Conservation (phyloP, 1,140 invertebrate genomes). For the Odontomachus brunneus region DNA sequence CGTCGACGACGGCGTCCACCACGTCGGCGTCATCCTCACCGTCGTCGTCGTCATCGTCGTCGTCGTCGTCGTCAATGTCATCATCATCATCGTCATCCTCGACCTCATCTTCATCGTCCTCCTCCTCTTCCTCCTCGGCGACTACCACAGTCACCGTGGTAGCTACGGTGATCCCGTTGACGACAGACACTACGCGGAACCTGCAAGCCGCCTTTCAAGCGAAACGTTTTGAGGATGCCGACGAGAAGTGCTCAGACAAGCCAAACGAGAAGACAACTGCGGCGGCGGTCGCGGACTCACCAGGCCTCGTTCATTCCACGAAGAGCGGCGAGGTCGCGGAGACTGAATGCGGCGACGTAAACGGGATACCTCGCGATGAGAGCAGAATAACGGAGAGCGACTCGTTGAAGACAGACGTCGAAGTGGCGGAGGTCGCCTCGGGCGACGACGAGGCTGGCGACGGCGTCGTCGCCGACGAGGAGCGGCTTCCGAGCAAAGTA, state of each 20-base stretch:
- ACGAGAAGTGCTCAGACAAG: constrained; percentile 68
- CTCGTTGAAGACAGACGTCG: constrained; percentile 35
- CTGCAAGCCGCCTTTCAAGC: constrained; percentile 83
- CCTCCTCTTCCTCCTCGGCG: no score
- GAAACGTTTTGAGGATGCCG: constrained; percentile 78
- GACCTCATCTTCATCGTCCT: no score
- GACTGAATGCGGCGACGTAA: neutral
- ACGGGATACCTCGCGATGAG: constrained; percentile 16
- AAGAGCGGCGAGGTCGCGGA: constrained; percentile 38
- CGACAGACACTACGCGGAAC: constrained; percentile 74
- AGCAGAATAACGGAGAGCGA: constrained; percentile 53
- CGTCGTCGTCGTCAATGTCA: no score
- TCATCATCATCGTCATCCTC: no score
- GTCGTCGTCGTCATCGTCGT: no score
- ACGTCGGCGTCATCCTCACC: neutral
- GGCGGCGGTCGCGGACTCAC: constrained; percentile 5
- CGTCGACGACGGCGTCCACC: neutral
- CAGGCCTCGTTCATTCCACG: constrained; percentile 7
- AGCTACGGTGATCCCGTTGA: constrained; percentile 39
- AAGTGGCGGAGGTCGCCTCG: constrained; percentile 23
- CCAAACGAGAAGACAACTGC: constrained; percentile 50
- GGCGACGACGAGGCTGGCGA: neutral
- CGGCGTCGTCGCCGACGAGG: neutral
- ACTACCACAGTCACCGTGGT: constrained; percentile 40
- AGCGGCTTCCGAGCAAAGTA: neutral